Evolutionary conservation across 35 echinoderm and acorn worm species (phyloP), one percentile per base, ranked within the genome.

Genomic region (Strongylocentrotus purpuratus): DNA sequence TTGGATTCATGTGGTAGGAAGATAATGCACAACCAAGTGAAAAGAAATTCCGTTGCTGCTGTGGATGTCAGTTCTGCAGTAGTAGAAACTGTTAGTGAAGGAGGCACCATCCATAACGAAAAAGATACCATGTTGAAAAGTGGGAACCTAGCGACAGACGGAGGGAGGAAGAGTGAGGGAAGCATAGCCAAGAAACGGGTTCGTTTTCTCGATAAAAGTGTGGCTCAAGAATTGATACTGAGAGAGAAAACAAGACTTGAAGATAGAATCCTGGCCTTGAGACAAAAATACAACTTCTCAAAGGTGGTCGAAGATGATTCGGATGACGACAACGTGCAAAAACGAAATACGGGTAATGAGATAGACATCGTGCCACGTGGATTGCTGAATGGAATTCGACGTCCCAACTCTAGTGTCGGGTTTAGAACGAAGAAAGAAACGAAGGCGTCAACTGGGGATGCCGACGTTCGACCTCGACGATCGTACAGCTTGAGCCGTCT

Each of bases 171-270:
- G 65, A 78, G 28, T 22, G 65, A 78, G 28, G 65, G 65, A 78
- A 78, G n/a, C 65, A 78, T 78, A 92, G 18, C 90, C 22, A 92
- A 71, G 11, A 96, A 96, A 96, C 95, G 95, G 7, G 95, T 96
- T 60, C 95, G 95, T 61, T 96, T 96, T 89, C 41, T 96, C 14
- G 95, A 96, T 94, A 85, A 61, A 33, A 47, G 41, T 31, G 85
- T 96, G 13, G 95, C 95, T 18, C 95, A 96, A 28, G 95, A 96
- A 94, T 35, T 96, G 6, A 96, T 96, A 14, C 59, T 31, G 5
- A 45, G 95, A 88, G 95, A 96, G 46, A 94, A 96, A 33, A 48
- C 86, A 55, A 85, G 95, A 20, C 52, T 96, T 32, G 78, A 96
- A 86, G 46, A 85, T 46, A 96, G 88, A 70, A 94, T 96, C 9